Evolutionary conservation across 1,140 invertebrate genomes (phyloP), one percentile per base, ranked within the genome.

Genomic region (Caenorhabditis inopinata): DNA sequence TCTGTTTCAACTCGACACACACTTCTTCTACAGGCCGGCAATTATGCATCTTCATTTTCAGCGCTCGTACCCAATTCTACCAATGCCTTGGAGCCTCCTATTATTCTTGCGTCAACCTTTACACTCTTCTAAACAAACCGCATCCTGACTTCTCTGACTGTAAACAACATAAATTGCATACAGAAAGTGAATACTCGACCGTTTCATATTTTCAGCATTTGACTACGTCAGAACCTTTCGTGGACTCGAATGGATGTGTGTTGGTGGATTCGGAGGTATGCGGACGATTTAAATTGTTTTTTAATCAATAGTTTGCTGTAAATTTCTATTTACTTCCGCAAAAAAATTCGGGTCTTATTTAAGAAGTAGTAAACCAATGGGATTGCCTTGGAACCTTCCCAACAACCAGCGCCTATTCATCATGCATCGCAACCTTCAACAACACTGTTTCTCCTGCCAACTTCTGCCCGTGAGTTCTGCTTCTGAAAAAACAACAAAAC

Each of bases 191-290:
- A n/a, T n/a, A n/a, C n/a, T n/a, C n/a, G n/a, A n/a, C n/a, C n/a
- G n/a, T n/a, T n/a, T n/a, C n/a, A n/a, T n/a, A n/a, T n/a, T 49
- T 79, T 48, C 49, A 79, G 78, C 78, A n/a, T 79, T 79, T 46
- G 78, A 79, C 25, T 79, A 79, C 23, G 38, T 62, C 6, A 58
- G 78, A 46, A 74, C 78, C n/a, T 79, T 74, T 47, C 68, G 38
- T 32, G 68, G 78, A 74, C 35, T 79, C 51, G 78, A 79, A 32
- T 73, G 29, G 25, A 74, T 74, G 58, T 79, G 78, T 35, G 58
- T 35, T 38, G 78, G 51, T 38, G 78, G 78, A 51, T 79, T 79
- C 48, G 32, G 42, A 14, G 51, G 78, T 68, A 51, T n/a, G n/a
- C n/a, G n/a, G n/a, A n/a, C 14, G 78, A 29, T 29, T 35, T 35